Evolutionary conservation across 1,140 invertebrate genomes (phyloP), one percentile per base, ranked within the genome.

Genomic region (Neodiprion fabricii): DNA sequence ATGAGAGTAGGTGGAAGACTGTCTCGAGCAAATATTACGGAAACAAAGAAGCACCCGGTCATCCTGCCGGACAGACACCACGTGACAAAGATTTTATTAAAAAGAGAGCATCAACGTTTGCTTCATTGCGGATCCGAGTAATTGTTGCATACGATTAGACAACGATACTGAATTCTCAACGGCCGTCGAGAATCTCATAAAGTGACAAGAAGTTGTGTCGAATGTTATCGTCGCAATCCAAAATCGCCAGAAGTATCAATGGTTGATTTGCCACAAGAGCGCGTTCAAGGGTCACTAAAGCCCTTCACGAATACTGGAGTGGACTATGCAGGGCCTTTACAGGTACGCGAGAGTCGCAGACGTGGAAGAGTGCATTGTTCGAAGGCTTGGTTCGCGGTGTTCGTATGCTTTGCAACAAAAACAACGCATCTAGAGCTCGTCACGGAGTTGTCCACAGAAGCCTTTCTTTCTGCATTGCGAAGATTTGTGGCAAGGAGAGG

Each of bases 301-400:
- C 77, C 81, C 49, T 88, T 86, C 76, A 67, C 49, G 9, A 77
- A 77, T 70, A 53, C n/a, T 48, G 81, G 84, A 11, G 73, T 85
- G 10, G 82, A 84, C 72, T 82, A 76, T 67, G 77, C 76, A 23
- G 83, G 82, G 1, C 79, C 79, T 0, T 78, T 85, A 40, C 23
- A 76, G 8, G 72, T 86, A 3, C 85, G 83, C 73, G 79, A 73
- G n/a, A 76, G 75, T 61, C 72, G 72, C 14, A 67, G 72, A 70
- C 73, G 75, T 75, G 72, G 76, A 21, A 65, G 75, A 9, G 73
- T 77, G 70, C 50, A 9, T 53, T 1, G 9, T 10, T 9, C 50
- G 1, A 72, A 72, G 14, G 50, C 71, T 8, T 72, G 61, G 9
- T n/a, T 72, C 7, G 50, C 71, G 7, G 23, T 72, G 7, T 72